Conservation (phyloP, 2,888 invertebrate genomes). For the Lasioglossum pauxillum region DNA sequence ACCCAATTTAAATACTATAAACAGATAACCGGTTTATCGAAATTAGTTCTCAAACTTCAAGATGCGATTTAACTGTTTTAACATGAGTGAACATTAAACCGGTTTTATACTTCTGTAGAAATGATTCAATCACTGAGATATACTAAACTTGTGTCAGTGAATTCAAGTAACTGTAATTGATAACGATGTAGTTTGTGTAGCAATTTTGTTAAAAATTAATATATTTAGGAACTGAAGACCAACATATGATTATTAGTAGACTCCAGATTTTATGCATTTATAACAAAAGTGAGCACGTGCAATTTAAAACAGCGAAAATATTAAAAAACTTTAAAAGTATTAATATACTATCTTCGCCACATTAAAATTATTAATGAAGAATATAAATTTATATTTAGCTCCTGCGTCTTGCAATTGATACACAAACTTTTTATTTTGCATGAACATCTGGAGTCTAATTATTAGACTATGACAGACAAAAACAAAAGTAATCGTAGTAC, state of each 20-base stretch:
- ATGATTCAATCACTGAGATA: background rate
- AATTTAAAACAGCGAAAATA: too few relatives aligned
- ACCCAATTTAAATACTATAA: slow-evolving; percentile 20
- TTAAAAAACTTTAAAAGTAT: too few relatives aligned
- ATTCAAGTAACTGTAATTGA: background rate
- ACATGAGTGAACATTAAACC: background rate
- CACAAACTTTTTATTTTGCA: background rate
- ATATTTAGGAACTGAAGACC: too few relatives aligned
- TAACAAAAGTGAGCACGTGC: too few relatives aligned
- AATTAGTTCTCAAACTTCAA: background rate
- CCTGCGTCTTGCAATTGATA: too few relatives aligned
- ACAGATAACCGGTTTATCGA: slow-evolving; percentile 20
- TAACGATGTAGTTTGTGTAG: background rate
- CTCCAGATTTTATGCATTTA: background rate
- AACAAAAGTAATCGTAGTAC: background rate
- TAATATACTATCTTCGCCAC: too few relatives aligned
- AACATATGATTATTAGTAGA: background rate
- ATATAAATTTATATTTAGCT: too few relatives aligned
- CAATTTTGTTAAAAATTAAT: background rate
- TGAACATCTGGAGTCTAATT: too few relatives aligned
- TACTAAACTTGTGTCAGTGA: background rate
- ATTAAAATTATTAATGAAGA: too few relatives aligned
- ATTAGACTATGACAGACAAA: too few relatives aligned
- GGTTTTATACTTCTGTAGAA: background rate
- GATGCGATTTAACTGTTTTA: background rate